Percentiles rank a stretch among this genome's conserved stretches.
Conservation (phyloP, 2,888 invertebrate genomes). For the Lithophane leautieri region DNA sequence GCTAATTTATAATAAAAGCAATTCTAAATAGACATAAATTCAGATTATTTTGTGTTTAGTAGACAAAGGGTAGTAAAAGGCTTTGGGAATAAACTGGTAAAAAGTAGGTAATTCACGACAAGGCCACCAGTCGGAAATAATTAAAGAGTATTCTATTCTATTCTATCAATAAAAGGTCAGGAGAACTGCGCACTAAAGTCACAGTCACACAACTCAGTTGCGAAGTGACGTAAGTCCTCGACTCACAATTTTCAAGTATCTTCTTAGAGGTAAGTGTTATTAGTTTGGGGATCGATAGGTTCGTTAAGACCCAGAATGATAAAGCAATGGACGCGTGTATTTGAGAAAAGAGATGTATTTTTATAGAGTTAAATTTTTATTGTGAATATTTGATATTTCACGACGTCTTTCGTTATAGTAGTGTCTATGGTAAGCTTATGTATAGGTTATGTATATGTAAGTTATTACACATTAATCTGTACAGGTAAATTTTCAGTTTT, state of each 20-base stretch:
- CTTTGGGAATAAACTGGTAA: background rate
- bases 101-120: background rate
- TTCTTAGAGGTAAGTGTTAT: slow-evolving; percentile 62
- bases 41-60: background rate
- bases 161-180: too few species aligned
- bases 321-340: slow-evolving; percentile 57
- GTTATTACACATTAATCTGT: background rate
- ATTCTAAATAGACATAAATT: background rate
- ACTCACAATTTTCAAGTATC: slow-evolving; percentile 31
- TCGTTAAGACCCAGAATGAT: slow-evolving; percentile 58
- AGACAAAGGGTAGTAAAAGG: background rate
- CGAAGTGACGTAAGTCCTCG: slow-evolving; percentile 17
- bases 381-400: slow-evolving; percentile 70
- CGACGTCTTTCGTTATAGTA: slow-evolving; percentile 63
- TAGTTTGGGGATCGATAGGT: slow-evolving; percentile 59
- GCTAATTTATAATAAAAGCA: background rate
- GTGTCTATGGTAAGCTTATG: slow-evolving; percentile 42
- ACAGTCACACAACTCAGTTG: background rate
- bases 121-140: background rate
- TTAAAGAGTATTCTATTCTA: too few species aligned
- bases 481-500: background rate
- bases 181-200: too few species aligned
- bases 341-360: slow-evolving; percentile 75
- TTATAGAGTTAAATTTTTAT: slow-evolving; percentile 73
- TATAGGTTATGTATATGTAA: slow-evolving; percentile 30